These are phyloP conservation scores for Myotis lucifugus DNA, from an alignment of 2,113 vertebrate genomes.

Conservation along the genomic window DNA sequence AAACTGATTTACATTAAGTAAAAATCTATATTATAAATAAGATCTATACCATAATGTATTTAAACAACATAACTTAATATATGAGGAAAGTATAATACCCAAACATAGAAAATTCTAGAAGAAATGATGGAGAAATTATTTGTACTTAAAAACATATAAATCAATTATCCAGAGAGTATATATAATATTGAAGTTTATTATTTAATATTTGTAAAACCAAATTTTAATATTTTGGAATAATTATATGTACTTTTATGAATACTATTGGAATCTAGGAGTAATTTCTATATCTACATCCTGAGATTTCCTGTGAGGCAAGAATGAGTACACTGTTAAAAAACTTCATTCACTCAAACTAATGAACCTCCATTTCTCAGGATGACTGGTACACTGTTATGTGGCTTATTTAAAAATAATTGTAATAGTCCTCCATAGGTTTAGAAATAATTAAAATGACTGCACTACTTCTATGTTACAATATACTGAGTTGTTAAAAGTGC, in stretches of 20 bases:
- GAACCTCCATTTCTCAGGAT: constrained; percentile 34
- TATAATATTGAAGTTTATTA: background rate
- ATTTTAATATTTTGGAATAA: background rate
- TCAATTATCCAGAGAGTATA: background rate
- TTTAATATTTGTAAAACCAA: background rate
- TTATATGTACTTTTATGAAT: background rate
- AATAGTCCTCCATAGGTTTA: constrained; percentile 38
- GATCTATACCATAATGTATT: background rate
- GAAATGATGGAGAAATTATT: background rate
- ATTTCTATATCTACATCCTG: background rate
- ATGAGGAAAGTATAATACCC: background rate
- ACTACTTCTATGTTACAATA: constrained; percentile 42
- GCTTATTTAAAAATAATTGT: constrained; percentile 55
- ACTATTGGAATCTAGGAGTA: background rate
- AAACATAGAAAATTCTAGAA: background rate
- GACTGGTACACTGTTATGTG: background rate
- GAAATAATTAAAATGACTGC: constrained; percentile 66
- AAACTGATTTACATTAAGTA: background rate
- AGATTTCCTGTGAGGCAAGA: background rate
- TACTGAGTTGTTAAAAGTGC: constrained; percentile 47
- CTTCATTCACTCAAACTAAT: constrained; percentile 49
- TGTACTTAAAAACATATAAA: background rate
- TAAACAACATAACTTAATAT: background rate
- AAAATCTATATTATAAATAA: background rate
- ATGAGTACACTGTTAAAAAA: background rate